A percentile compares a stretch with the other conserved stretches of the same genome.
These are phyloP conservation scores for Sula dactylatra DNA, from an alignment of 2,113 vertebrate genomes.

Conservation along the genomic window DNA sequence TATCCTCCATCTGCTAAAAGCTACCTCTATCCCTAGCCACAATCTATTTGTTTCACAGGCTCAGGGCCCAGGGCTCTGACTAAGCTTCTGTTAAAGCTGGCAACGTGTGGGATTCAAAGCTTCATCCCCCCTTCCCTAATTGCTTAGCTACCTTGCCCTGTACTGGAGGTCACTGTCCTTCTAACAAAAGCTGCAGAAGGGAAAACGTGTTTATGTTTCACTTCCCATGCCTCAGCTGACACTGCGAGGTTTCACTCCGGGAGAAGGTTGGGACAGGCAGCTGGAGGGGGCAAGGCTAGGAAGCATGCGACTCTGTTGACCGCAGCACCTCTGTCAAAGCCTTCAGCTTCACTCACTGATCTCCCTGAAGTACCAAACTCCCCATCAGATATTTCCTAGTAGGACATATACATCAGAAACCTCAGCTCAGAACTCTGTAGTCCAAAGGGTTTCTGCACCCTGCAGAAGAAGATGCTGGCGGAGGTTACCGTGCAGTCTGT, in stretches of 20 bases:
- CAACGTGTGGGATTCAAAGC: background rate
- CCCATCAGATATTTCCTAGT: background rate
- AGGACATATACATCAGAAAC: background rate
- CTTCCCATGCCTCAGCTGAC: background rate
- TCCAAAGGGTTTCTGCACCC: background rate
- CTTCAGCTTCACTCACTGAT: background rate
- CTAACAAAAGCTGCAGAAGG: background rate
- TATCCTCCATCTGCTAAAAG: background rate
- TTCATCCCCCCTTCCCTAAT: background rate
- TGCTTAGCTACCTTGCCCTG: background rate
- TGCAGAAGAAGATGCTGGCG: background rate
- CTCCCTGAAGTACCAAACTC: background rate
- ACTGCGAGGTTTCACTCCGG: background rate
- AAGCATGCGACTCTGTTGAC: accelerated
- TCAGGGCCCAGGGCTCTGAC: background rate
- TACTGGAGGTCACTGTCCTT: background rate
- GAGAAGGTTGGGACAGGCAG: background rate
- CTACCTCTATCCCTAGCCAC: background rate
- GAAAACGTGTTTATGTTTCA: background rate
- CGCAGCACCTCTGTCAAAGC: background rate
- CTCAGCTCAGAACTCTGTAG: background rate
- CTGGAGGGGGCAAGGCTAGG: background rate
- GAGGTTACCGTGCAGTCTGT: background rate
- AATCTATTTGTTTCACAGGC: background rate
- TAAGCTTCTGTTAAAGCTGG: background rate